Conservation (phyloP, 1,140 invertebrate species). For the Maconellicoccus hirsutus region DNA sequence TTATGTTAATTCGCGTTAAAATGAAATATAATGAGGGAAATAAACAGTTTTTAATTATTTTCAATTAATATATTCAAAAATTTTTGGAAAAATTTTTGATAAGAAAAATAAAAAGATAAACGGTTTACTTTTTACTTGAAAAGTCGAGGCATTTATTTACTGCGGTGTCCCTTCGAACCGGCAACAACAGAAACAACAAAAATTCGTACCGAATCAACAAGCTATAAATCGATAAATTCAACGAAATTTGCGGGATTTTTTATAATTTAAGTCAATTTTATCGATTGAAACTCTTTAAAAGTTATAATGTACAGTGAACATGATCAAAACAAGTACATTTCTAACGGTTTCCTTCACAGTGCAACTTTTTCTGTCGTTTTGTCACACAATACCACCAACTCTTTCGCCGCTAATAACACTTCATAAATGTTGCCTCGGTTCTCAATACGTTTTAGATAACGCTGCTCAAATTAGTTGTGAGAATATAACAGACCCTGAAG, state of each 20-base stretch:
- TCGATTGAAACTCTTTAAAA: neutral
- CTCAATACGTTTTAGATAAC: neutral
- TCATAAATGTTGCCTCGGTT: neutral
- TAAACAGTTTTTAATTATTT: too few species aligned
- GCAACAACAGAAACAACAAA: neutral
- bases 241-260: neutral
- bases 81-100: too few species aligned
- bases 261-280: neutral
- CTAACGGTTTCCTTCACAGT: neutral
- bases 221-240: neutral
- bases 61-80: too few species aligned
- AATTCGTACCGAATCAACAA: neutral
- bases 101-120: too few species aligned
- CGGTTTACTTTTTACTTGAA: neutral
- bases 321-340: neutral
- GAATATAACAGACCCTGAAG: neutral
- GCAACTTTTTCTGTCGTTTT: neutral
- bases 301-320: neutral
- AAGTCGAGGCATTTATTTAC: neutral
- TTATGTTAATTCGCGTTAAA: too few species aligned
- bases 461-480: neutral
- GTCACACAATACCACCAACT: neutral
- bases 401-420: neutral
- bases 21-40: too few species aligned
- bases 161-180: neutral